Conservation (phyloP, 2,113 vertebrate species). For the Oophaga pumilio region DNA sequence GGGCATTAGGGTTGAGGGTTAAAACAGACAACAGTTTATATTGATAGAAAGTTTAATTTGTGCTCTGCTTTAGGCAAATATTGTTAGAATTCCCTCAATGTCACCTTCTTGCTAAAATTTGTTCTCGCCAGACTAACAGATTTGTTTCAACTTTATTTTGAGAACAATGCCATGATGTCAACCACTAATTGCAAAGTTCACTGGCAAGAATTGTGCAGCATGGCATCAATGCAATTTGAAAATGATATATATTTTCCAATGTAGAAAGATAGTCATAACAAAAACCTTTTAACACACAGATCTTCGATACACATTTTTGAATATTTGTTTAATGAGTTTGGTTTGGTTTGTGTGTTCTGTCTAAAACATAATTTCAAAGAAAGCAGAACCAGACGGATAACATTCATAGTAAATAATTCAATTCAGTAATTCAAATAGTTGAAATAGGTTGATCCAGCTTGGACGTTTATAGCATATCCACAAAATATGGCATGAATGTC, state of each 20-base stretch:
- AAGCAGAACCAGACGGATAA: neutral
- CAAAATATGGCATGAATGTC: no score
- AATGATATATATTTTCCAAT: conserved; percentile 16
- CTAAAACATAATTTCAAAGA: neutral
- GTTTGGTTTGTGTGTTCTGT: neutral
- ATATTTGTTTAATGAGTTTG: neutral
- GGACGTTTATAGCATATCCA: no score
- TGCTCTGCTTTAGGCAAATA: conserved; percentile 36
- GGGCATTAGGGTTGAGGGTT: neutral
- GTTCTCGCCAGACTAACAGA: conserved; percentile 26
- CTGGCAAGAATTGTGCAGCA: neutral
- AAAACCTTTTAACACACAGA: neutral
- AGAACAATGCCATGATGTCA: conserved; percentile 63
- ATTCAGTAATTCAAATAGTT: neutral
- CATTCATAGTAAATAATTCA: neutral
- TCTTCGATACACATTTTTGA: neutral
- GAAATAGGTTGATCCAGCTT: no score
- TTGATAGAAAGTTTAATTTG: conserved; percentile 44
- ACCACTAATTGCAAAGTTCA: conserved; percentile 26
- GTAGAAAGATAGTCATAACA: neutral
- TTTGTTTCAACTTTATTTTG: conserved; percentile 50
- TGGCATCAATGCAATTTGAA: conserved; percentile 18
- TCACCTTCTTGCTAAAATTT: conserved; percentile 43
- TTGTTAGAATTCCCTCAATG: conserved; percentile 40
- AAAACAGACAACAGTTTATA: conserved; percentile 24